These are phyloP conservation scores for Hymenochirus boettgeri DNA, from an alignment of 2,113 vertebrate genomes.

Conservation along the genomic window DNA sequence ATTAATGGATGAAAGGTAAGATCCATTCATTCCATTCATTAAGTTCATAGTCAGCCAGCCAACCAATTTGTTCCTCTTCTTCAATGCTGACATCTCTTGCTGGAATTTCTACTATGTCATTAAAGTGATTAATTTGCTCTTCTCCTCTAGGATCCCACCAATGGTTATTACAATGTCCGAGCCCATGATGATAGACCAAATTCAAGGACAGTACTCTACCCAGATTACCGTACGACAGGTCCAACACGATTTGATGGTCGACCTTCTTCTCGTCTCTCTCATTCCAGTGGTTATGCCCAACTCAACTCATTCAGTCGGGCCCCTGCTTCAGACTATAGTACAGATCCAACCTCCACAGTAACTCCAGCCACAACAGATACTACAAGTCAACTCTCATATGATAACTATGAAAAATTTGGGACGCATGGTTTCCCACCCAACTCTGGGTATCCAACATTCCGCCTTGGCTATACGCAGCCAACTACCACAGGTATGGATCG, in stretches of 20 bases:
- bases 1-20: conserved; percentile 16
- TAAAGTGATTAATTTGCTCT: conserved; percentile 14
- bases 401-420: conserved; percentile 82
- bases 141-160: conserved; percentile 80
- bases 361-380: conserved; percentile 55
- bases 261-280: conserved; percentile 80
- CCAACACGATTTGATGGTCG: conserved; percentile 78
- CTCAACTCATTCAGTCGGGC: conserved; percentile 76
- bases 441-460: conserved; percentile 68
- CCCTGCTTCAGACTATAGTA: conserved; percentile 54
- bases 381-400: conserved; percentile 75
- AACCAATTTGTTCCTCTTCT: not conserved
- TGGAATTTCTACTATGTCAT: conserved; percentile 3
- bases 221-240: conserved; percentile 75
- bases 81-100: conserved; percentile 4
- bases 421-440: conserved; percentile 64
- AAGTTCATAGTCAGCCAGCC: not conserved
- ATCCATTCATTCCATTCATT: not conserved
- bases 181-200: conserved; percentile 84
- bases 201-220: conserved; percentile 76
- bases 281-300: conserved; percentile 84
- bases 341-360: conserved; percentile 44
- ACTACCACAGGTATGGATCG: conserved; percentile 55
- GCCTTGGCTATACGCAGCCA: conserved; percentile 76
- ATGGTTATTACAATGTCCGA: conserved; percentile 92